Evolutionary conservation across 2,888 invertebrate genomes (phyloP), one percentile per base, ranked within the genome.

Genomic region (Luperina nickerlii): DNA sequence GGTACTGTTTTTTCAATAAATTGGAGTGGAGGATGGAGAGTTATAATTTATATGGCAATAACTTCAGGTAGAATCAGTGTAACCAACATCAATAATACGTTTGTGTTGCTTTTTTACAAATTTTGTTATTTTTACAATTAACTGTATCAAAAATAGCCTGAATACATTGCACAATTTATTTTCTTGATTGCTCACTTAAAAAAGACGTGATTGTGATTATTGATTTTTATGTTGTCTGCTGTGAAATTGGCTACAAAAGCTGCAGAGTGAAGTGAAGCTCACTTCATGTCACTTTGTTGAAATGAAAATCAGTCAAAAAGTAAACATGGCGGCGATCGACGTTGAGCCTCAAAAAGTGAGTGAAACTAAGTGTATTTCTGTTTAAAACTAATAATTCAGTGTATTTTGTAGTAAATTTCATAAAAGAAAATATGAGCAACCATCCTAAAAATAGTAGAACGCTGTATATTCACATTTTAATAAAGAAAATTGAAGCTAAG

Each of bases 261-360:
- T 0, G 54, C 38, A 42, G 72, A 72, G 68, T 81, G 9, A 74
- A 79, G 69, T 81, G 75, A 51, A 72, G 79, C 88, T 86, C 51
- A 89, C 81, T 93, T 93, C 91, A 87, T 76, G 71, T 83, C 87
- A 86, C 74, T 84, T 81, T 69, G 67, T 88, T 83, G 70, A 32
- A 32, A 32, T 32, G 1, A 32, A 79, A 93, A 91, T 94, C 94
- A 95, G 94, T 95, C 95, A 93, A 93, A 92, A 94, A 90, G 89
- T 91, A 96, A 97, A 97, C 95, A 97, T 97, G 97, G 97, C 97
- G 95, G 97, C 97, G 90, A 96, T 97, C 86, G 97, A 97, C 90
- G 96, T 96, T 88, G 97, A 97, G 89, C 90, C 92, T 87, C 94
- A 94, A 71, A 97, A 97, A 95, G 97, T 97, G 93, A 96, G 94